Evolutionary conservation across 2,113 vertebrate genomes (phyloP).

Genomic region (Meles meles): DNA sequence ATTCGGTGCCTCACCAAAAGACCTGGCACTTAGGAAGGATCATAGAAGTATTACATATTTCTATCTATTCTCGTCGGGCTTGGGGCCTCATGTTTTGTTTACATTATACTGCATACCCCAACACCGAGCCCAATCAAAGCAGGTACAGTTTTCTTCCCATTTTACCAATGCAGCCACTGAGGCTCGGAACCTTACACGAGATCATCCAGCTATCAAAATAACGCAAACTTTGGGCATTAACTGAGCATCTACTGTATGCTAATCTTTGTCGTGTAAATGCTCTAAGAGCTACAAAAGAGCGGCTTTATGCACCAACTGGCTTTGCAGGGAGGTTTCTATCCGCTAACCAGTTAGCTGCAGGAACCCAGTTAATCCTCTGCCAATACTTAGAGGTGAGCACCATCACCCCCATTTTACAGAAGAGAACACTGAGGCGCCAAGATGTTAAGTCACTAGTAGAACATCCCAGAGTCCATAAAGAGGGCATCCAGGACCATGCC

Average conservation of each 20-base stretch:
- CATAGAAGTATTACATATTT: too few species aligned
- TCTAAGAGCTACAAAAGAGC: neutral
- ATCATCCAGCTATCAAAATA: neutral
- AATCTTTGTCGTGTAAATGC: neutral
- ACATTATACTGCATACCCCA: too few species aligned
- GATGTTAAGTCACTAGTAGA: neutral
- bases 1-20: too few species aligned
- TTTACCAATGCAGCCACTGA: neutral
- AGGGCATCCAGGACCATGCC: neutral
- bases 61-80: neutral
- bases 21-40: neutral
- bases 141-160: neutral
- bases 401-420: neutral
- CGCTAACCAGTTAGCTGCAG: neutral
- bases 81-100: neutral
- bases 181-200: neutral
- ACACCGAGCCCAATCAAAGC: neutral
- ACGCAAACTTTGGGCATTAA: neutral
- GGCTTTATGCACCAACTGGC: neutral
- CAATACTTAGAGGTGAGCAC: rapidly evolving
- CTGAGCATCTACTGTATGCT: neutral
- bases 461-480: neutral
- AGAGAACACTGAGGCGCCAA: neutral
- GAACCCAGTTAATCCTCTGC: neutral
- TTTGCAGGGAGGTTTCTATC: neutral